Evolutionary conservation across 2,797 vertebrate genomes (phyloP).

Genomic region (Sitta carolinensis): DNA sequence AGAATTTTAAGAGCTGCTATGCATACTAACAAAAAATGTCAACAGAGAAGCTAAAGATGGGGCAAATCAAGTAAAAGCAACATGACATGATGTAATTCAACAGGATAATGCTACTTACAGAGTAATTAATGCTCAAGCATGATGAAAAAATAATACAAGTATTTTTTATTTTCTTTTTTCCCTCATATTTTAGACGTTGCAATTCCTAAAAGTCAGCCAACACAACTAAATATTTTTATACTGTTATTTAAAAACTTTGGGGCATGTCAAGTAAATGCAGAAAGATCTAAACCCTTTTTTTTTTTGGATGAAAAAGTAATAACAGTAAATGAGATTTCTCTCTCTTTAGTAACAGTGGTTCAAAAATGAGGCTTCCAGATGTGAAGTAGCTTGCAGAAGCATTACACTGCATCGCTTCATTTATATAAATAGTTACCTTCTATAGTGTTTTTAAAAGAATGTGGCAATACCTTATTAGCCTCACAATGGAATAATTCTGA

Average conservation of each 20-base stretch:
- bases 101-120: background rate
- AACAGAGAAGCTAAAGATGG: conserved; percentile 4
- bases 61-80: background rate
- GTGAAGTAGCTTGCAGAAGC: background rate
- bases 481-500: background rate
- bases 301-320: background rate
- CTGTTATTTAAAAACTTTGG: background rate
- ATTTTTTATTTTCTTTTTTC: background rate
- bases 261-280: background rate
- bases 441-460: background rate
- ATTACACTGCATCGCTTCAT: background rate
- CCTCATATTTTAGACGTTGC: background rate
- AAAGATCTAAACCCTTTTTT: background rate
- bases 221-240: background rate
- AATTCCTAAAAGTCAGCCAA: background rate
- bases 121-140: background rate
- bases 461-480: background rate
- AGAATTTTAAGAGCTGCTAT: conserved; percentile 19
- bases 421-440: background rate
- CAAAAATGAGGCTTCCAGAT: background rate
- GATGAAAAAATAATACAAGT: background rate
- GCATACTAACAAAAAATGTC: conserved; percentile 13
- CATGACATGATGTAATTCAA: conserved; percentile 28
- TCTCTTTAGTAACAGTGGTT: background rate
- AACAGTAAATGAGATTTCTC: background rate